These are phyloP conservation scores for Saguinus imperator DNA, from an alignment of 2,113 vertebrate species.

Conservation along the genomic window DNA sequence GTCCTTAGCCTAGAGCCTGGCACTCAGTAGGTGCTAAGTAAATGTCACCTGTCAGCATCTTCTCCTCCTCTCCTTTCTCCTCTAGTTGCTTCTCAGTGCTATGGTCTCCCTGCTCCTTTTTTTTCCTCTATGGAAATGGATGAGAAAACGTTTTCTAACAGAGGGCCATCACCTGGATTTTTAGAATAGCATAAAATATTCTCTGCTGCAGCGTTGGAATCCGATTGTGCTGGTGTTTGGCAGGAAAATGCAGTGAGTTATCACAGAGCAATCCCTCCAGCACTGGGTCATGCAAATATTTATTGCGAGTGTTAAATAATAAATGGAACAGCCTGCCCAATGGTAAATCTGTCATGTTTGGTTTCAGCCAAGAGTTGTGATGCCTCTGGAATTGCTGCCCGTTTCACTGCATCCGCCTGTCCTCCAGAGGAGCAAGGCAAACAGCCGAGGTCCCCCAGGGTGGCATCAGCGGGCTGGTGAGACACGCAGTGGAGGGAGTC, in stretches of 20 bases:
- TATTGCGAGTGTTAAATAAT: slow-evolving; percentile 83
- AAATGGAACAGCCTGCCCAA: slow-evolving; percentile 79
- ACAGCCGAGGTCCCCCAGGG: neutral
- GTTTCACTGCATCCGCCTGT: neutral
- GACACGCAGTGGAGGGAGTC: neutral
- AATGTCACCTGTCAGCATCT: neutral
- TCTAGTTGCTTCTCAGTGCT: neutral
- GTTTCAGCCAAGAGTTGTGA: slow-evolving; percentile 72
- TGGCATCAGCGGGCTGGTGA: neutral
- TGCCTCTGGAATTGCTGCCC: slow-evolving; percentile 24
- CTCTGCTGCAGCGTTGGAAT: slow-evolving; percentile 55
- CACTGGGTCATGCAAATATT: slow-evolving; percentile 84
- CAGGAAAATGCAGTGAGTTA: slow-evolving; percentile 72
- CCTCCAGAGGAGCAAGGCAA: slow-evolving; percentile 26
- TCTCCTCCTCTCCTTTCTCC: neutral
- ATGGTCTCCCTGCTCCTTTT: neutral
- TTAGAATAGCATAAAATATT: neutral
- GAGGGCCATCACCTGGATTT: neutral
- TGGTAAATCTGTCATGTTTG: slow-evolving; percentile 80
- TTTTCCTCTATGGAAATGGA: neutral
- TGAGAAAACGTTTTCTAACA: neutral
- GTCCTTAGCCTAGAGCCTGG: neutral
- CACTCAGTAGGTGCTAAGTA: no score
- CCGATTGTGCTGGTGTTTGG: slow-evolving; percentile 64
- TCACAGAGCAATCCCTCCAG: slow-evolving; percentile 68